phyloP scores from a whole-genome alignment of 2,888 invertebrate genomes.

The Eustalomyia histrio region DNA sequence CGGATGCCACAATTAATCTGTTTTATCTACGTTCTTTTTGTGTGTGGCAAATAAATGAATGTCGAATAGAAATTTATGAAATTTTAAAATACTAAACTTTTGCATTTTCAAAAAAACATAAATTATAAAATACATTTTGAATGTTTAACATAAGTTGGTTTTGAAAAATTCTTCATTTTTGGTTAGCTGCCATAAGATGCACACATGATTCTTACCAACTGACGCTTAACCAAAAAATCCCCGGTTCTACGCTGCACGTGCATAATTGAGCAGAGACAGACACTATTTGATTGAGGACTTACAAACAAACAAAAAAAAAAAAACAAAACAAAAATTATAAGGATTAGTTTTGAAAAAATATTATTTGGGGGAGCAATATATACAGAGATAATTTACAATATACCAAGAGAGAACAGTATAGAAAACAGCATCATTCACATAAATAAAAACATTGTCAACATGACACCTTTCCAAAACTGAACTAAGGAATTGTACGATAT shows the following conservation, averaged over 20 bases:
- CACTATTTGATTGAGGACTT: constrained; percentile 30
- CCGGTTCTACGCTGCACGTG: constrained; percentile 42
- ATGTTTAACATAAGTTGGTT: background rate
- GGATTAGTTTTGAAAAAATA: constrained; percentile 6
- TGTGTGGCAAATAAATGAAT: too few species aligned
- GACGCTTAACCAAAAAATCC: background rate
- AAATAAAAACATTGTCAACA: constrained; percentile 60
- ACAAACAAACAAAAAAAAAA: background rate
- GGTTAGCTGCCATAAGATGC: background rate
- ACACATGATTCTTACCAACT: background rate
- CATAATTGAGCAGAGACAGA: constrained; percentile 40
- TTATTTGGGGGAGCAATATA: background rate
- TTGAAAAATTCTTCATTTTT: background rate
- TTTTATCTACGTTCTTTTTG: too few species aligned
- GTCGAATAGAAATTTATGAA: too few species aligned
- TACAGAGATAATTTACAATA: background rate
- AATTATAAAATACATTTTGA: too few species aligned
- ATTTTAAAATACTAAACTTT: too few species aligned
- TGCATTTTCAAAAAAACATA: too few species aligned
- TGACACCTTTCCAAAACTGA: constrained; percentile 52
- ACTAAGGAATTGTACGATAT: constrained; percentile 11
- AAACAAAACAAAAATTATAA: constrained; percentile 3
- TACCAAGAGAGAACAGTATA: background rate
- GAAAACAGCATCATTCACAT: constrained; percentile 43
- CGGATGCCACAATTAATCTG: too few species aligned